Evolutionary conservation across 1,140 invertebrate genomes (phyloP), one percentile per base, ranked within the genome.

Genomic region (Laupala kohalensis): DNA sequence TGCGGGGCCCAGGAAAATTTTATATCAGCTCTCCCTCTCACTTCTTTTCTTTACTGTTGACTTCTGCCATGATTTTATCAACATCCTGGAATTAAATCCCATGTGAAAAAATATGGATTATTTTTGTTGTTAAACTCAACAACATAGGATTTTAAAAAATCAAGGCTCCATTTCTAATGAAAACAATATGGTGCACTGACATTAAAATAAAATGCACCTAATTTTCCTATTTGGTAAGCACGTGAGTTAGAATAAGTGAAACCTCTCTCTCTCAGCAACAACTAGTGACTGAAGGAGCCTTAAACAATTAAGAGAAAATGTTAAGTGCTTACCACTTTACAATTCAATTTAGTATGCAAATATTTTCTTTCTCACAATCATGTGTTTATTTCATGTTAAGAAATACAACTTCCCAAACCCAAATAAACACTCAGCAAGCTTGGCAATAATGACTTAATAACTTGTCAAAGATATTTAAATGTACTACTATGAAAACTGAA

Each of bases 61-160:
- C 75, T 76, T 75, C 77, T 73, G 74, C 75, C 76, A 77, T 77
- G 74, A 77, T 77, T 75, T 77, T 76, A 73, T 77, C 77, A 75
- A 77, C 75, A 73, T 77, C 77, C 77, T 77, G 75, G 71, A 76
- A 75, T 76, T 75, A 73, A 74, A 75, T 76, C 70, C 70, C 28
- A 71, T 53, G 70, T 65, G 62, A 66, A 65, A 70, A 30, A 71
- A 64, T 73, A 64, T 68, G 67, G 67, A 68, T 68, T 68, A 68
- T 68, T 68, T 68, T 23, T 27, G 29, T 27, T 68, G 27, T 27
- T 68, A 25, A 68, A 68, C 28, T 53, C 19, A 53, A 53, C 37
- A 53, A 19, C 37, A 53, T 53, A n/a, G 37, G 1, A 13, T 53
- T 53, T 53, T 19, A 53, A 53, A 53, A 53, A 53, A 53, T 53